A percentile compares a stretch with the other conserved stretches of the same genome.
Conservation (phyloP, 2,113 vertebrate species). For the Pteruthius melanotis region DNA sequence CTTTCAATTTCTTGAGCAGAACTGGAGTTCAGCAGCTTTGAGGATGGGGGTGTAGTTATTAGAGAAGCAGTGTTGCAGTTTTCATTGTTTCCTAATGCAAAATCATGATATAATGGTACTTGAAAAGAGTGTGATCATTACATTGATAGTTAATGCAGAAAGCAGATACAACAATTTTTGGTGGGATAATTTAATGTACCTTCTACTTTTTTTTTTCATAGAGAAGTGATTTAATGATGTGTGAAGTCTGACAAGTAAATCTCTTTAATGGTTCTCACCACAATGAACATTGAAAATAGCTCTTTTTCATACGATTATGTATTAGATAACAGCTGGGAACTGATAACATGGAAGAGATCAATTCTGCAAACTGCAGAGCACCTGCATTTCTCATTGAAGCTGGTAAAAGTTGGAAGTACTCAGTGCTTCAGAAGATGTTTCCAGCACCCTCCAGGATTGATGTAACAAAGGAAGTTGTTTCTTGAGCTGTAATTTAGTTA, state of each 20-base stretch:
- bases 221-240: neutral
- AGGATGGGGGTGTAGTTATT: neutral
- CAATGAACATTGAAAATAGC: slow-evolving; percentile 41
- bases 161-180: slow-evolving; percentile 6
- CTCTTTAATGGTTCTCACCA: slow-evolving; percentile 39
- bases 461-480: neutral
- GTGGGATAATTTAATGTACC: neutral
- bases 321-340: slow-evolving; percentile 28
- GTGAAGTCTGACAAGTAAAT: slow-evolving; percentile 51
- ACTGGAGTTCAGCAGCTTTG: neutral
- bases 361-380: slow-evolving; percentile 12
- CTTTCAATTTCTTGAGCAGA: neutral
- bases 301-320: neutral
- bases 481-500: slow-evolving; percentile 17
- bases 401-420: neutral
- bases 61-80: neutral
- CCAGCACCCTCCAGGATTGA: neutral
- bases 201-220: neutral
- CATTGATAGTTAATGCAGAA: neutral
- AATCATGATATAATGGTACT: neutral
- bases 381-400: neutral
- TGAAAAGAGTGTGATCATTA: neutral
- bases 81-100: slow-evolving; percentile 16
- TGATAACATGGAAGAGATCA: neutral
- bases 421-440: neutral